Evolutionary conservation across 1,140 invertebrate genomes (phyloP), one percentile per base, ranked within the genome.

Genomic region (Macrobrachium nipponense): DNA sequence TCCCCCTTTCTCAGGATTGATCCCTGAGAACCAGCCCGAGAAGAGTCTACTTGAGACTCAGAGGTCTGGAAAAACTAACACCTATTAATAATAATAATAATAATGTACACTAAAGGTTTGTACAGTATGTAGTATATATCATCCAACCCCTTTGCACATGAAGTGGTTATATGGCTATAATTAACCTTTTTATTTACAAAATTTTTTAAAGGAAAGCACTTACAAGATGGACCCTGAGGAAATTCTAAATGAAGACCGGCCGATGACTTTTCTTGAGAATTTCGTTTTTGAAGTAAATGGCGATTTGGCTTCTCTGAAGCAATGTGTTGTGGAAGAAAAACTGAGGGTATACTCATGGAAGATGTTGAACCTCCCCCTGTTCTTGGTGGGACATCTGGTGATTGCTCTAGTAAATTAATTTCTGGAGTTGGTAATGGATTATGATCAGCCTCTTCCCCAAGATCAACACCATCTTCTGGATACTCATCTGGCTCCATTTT

Each of bases 201-300:
- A 58, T 20, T 20, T 23, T 18, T n/a, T 18, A 75, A 15, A 10
- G 60, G n/a, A 58, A 43, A 44, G 11, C 68, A 66, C 87, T 88
- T 79, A 88, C 87, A 88, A 60, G 87, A 82, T 27, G 87, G 84
- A 70, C 87, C 87, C 58, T 87, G 84, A 27, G 87, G 87, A 73
- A 88, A 88, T 66, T 88, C 87, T 80, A 84, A 84, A 75, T 88
- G 87, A 14, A 87, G 66, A 70, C 72, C 87, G 23, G 73, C 23
- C n/a, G 80, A 79, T 12, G 64, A 83, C 36, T 87, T 86, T 75
- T 88, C 87, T 15, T 83, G 87, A 5, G 82, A 86, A 76, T 86
- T 86, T 18, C 84, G 58, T 60, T 82, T 75, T 36, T 64, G 82
- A 2, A 77, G 66, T 14, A 84, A 51, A 44, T 64, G 60, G 18